Base-by-base conservation (phyloP, 64 coral and sea anemone species). In the Catalaphyllia jardinei region DNA sequence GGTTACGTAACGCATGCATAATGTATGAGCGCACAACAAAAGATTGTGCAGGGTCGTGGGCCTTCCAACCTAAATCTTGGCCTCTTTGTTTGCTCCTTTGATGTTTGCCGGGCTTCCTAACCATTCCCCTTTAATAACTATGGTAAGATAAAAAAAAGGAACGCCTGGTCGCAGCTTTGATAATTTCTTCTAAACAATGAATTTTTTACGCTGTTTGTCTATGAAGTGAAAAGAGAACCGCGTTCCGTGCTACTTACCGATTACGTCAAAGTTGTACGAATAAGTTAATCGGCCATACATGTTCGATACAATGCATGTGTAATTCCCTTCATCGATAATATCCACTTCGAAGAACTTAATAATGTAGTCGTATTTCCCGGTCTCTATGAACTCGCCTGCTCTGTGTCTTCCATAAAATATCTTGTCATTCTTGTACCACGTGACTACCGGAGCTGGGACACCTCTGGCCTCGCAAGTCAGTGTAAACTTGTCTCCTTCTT, bases 291-390 rank as follows among this genome's bases (percentile, higher is more conserved):
- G 89, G 12, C 93, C 93, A 83, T 73, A 57, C 52, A 24, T 35
- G 65, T 95, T 99, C 33, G 88, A 91, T 12, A 98, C 96, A 77
- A 88, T 91, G 52, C 93, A 95, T 0, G 25, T 84, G 52, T 91
- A 95, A 22, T 39, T 2, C 67, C 96, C 96, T 17, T 57, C 9
- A 14, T 94, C 89, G 0, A 15, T 20, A 7, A 35, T 28, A 3
- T 88, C 71, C 38, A 98, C 42, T 15, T 46, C 79, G 50, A 52
- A 35, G 52, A 98, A 62, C 0, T 17, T 0, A 9, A 98, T 28
- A 3, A 25, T 76, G 69, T 89, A 94, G 29, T 87, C 67, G 35
- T 82, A 94, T 17, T 12, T 51, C 20, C 78, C 78, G 16, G 27
- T 0, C 11, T 13, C 60, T 19, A 35, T 22, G 1, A 20, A 4